Base-by-base conservation (phyloP, 2,797 vertebrate species). In the Onychomys arenicola region DNA sequence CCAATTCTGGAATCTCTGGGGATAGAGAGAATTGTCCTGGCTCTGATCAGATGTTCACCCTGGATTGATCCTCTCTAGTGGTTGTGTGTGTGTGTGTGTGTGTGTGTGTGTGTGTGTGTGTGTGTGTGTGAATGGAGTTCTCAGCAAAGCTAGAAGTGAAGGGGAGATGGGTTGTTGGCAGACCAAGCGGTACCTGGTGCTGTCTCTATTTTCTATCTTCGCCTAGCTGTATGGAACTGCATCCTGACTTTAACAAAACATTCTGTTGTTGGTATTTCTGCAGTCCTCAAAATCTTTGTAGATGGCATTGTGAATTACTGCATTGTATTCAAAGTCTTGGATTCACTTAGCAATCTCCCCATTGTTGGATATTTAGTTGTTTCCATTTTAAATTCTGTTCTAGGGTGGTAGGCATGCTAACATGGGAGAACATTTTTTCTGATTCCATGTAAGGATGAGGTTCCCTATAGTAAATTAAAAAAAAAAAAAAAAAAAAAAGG, bases 291-390 rank as follows among this genome's bases (percentile, higher is more conserved):
- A 55, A 23, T 52, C 52, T 91, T 83, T 55, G 52, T 63, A 80
- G 91, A 49, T 4, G 85, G 49, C 73, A 43, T 96, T 71, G 89
- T 43, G 75, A 85, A 90, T 90, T 75, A 84, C 34, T 93, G 59
- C 40, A 19, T 81, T 89, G 34, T 61, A 84, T 57, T 87, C 46
- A 63, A 1, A 89, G 84, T 80, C 63, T 94, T 96, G 29, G 61
- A 69, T 94, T 93, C 82, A 65, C 37, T 96, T 75, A 97, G 61
- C 29, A 49, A 63, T 85, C 93, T 92, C 81, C 67, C 65, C 34
- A 16, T 77, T 37, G 46, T 85, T 85, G 59, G 78, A 25, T 86
- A 82, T 95, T 91, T 86, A 95, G 40, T 89, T 78, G 34, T 85
- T 84, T 78, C 63, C 27, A 52, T 77, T 75, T 94, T 55, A 37